These are phyloP conservation scores for Caenorhabditis virilis DNA, from an alignment of 2,888 invertebrate species.

Conservation along the genomic window DNA sequence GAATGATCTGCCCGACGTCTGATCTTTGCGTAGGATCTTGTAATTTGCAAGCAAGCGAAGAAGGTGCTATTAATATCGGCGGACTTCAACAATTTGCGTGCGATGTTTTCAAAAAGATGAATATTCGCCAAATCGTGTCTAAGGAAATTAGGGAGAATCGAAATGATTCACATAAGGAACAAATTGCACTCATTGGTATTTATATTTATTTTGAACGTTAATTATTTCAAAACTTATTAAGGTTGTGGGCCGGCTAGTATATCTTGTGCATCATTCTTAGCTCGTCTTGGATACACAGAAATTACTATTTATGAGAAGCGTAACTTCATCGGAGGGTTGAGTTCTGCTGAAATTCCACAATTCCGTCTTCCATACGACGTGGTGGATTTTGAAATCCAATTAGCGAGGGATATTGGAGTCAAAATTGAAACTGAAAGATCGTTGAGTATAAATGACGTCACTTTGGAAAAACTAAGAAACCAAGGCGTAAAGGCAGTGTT, in stretches of 20 bases:
- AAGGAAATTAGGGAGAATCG: constrained; percentile 72
- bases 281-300: constrained; percentile 86
- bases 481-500: constrained; percentile 74
- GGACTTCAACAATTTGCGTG: constrained; percentile 96
- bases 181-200: constrained; percentile 79
- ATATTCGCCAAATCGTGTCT: constrained; percentile 83
- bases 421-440: constrained; percentile 78
- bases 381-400: constrained; percentile 87
- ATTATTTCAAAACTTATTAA: constrained; percentile 2
- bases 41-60: constrained; percentile 86
- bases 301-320: constrained; percentile 90
- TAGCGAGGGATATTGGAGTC: constrained; percentile 90
- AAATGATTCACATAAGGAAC: constrained; percentile 57
- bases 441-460: constrained; percentile 74
- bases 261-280: constrained; percentile 94
- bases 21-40: constrained; percentile 97
- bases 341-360: constrained; percentile 90
- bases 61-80: constrained; percentile 97
- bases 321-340: constrained; percentile 83
- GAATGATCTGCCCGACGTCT: constrained; percentile 98
- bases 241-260: constrained; percentile 96
- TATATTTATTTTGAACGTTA: background rate
- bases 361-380: constrained; percentile 90
- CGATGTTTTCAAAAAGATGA: constrained; percentile 92
- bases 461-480: constrained; percentile 74